Evolutionary conservation across 2,888 invertebrate genomes (phyloP), one percentile per base, ranked within the genome.

Genomic region (Ochropacha duplaris): DNA sequence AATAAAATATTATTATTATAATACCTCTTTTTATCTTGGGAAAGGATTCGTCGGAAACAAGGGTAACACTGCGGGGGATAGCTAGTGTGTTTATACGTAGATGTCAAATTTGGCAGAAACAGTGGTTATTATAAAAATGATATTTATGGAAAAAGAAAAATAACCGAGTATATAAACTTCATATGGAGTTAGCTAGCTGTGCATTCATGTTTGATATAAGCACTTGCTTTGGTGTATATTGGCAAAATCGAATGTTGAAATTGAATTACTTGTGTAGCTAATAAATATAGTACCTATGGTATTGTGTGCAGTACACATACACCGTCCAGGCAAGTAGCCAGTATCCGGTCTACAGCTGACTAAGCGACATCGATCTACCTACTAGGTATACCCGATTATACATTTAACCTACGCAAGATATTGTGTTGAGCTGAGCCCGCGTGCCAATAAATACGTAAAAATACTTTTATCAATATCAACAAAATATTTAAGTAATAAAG

Each of bases 321-420:
- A 44, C 2, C 44, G 44, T 44, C 19, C 44, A 44, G 44, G 44
- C 44, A 44, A 44, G 44, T 19, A 44, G 19, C 39, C 19, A 44
- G 36, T 36, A 36, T 36, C 36, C 39, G 39, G 44, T 14, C 19
- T 6, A 9, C 19, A 44, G 44, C 44, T 44, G 44, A 44, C 44
- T 54, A 49, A 28, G 58, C 59, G 57, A 63, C 74, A 76, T 78
- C 75, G 72, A 79, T 79, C 74, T 74, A 59, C 69, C n/a, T n/a
- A n/a, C n/a, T n/a, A n/a, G n/a, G n/a, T 60, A 67, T 71, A 67
- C 68, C 66, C 65, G 58, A 61, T 65, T 60, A 65, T 72, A 74
- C 64, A 67, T 72, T 69, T 68, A 64, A 68, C 61, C 57, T 59
- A 67, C 6, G n/a, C 8, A n/a, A 44, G 16, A 19, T 44, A 44